phyloP scores from a whole-genome alignment of 2,888 invertebrate genomes.

The Cerceris rybyensis region DNA sequence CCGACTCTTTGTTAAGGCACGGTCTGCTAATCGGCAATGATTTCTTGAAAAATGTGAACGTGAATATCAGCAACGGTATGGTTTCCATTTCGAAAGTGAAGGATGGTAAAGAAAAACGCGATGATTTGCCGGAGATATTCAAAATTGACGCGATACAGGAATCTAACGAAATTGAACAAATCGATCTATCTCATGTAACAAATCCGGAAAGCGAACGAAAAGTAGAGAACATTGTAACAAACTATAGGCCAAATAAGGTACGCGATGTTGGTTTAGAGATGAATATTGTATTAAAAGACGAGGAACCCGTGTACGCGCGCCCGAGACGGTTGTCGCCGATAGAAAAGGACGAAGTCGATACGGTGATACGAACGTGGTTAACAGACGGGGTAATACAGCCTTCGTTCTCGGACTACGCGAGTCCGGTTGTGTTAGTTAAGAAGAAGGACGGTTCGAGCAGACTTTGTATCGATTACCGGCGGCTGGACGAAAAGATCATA shows the following conservation, averaged over 20 bases:
- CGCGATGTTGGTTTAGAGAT: constrained; percentile 63
- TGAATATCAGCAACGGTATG: constrained; percentile 16
- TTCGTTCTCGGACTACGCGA: constrained; percentile 73
- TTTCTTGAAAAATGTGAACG: constrained; percentile 22
- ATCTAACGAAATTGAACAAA: not conserved
- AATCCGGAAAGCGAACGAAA: constrained; percentile 14
- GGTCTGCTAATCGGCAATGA: not conserved
- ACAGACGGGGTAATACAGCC: constrained; percentile 69
- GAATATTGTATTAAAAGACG: constrained; percentile 69
- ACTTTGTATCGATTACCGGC: constrained; percentile 32
- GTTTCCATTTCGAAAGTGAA: constrained; percentile 35
- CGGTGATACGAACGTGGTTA: constrained; percentile 72
- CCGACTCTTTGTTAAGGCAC: constrained; percentile 2
- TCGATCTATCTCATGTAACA: constrained; percentile 27
- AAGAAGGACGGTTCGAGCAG: constrained; percentile 14
- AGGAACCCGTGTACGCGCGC: constrained; percentile 64
- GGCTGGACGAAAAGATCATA: constrained; percentile 25
- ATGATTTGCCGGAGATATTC: constrained; percentile 29
- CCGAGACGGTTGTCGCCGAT: constrained; percentile 61
- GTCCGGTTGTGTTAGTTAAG: constrained; percentile 22
- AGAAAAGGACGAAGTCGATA: constrained; percentile 67
- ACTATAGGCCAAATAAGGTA: constrained; percentile 59
- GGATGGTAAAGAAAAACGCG: not conserved
- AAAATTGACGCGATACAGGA: constrained; percentile 20
- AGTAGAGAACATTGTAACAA: constrained; percentile 46